A percentile compares a stretch with the other conserved stretches of the same genome.
Evolutionary conservation across 2,888 invertebrate genomes (phyloP).

Genomic region (Drosophila anomalipes): DNA sequence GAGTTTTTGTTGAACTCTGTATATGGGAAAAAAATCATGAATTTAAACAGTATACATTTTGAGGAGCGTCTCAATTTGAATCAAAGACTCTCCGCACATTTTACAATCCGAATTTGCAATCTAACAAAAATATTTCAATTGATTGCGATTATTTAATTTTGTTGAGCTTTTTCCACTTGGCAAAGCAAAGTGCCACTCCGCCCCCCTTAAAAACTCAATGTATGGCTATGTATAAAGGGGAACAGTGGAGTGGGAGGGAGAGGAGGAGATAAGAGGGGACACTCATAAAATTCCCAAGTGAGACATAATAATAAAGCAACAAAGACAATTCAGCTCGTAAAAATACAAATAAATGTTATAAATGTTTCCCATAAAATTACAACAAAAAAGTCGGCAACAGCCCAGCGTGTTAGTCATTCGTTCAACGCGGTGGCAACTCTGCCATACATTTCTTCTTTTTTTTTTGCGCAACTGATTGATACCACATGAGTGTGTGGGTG

Average conservation of each 20-base stretch:
- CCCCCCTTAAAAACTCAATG: constrained; percentile 60
- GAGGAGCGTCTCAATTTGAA: neutral
- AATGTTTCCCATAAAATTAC: constrained; percentile 77
- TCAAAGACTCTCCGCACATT: neutral
- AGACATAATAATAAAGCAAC: constrained; percentile 78
- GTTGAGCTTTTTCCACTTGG: constrained; percentile 22
- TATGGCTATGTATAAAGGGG: constrained; percentile 14
- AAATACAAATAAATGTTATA: constrained; percentile 80
- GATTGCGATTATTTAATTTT: constrained; percentile 36
- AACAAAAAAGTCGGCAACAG: constrained; percentile 49
- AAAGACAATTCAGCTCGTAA: constrained; percentile 78
- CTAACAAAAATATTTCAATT: constrained; percentile 13
- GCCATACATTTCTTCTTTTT: constrained; percentile 32
- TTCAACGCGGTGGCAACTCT: constrained; percentile 46
- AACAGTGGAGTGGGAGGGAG: neutral
- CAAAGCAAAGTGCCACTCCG: constrained; percentile 17
- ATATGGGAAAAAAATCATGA: neutral
- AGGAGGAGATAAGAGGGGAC: constrained; percentile 1
- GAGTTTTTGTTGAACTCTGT: neutral
- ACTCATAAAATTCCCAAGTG: constrained; percentile 69
- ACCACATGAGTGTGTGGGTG: constrained; percentile 32
- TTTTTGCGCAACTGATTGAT: constrained; percentile 68
- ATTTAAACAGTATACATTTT: neutral
- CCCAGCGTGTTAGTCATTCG: constrained; percentile 11
- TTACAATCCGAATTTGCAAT: neutral